These are phyloP conservation scores for Notodonta ziczac DNA, from an alignment of 2,888 invertebrate species.

Conservation along the genomic window DNA sequence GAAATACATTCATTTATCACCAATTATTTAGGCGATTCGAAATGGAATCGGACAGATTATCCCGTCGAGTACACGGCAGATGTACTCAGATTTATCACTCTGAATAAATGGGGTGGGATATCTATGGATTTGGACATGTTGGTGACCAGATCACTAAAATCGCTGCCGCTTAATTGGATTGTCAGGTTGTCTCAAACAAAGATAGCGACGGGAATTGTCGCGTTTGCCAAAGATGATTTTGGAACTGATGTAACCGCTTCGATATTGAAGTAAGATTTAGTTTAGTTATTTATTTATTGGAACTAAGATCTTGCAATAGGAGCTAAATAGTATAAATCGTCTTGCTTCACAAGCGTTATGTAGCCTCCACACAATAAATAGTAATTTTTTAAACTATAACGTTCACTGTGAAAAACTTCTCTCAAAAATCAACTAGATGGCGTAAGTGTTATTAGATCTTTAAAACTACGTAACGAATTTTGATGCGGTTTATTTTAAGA, in stretches of 20 bases:
- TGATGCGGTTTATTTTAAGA: too few relatives aligned
- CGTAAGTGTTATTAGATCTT: too few relatives aligned
- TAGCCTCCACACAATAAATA: too few relatives aligned
- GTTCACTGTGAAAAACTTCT: too few relatives aligned
- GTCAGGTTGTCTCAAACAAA: constrained; percentile 13
- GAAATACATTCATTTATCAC: constrained; percentile 1
- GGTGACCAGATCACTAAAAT: constrained; percentile 27
- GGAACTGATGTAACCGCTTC: not conserved
- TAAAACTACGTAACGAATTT: too few relatives aligned
- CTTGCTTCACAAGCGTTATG: too few relatives aligned
- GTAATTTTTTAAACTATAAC: too few relatives aligned
- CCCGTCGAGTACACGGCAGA: not conserved
- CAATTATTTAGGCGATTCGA: not conserved
- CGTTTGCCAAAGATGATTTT: constrained; percentile 59
- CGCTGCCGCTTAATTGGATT: constrained; percentile 21
- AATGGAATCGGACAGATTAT: not conserved
- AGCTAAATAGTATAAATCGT: too few relatives aligned
- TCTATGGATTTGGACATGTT: constrained; percentile 22
- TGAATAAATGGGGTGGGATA: constrained; percentile 4
- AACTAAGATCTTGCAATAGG: too few relatives aligned
- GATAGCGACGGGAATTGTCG: constrained; percentile 8
- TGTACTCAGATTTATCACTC: constrained; percentile 66
- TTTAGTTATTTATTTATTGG: not conserved
- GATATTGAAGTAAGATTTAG: not conserved
- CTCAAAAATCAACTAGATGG: too few relatives aligned